Evolutionary conservation across 92 coral and sea anemone genomes (phyloP).

Genomic region (Porites rus): DNA sequence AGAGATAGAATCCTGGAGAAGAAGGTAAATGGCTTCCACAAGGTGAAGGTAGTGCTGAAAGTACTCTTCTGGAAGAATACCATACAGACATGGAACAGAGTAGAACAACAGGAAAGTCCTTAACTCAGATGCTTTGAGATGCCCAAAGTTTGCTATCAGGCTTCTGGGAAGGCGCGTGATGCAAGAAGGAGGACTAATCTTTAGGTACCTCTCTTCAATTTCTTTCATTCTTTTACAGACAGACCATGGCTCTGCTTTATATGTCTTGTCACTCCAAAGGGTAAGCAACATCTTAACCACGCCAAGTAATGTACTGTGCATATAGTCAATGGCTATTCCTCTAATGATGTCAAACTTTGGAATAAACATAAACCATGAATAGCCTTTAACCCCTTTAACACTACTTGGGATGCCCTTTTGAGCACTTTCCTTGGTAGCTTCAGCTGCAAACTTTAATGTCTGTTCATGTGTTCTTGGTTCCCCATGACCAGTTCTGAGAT

Average conservation of each 20-base stretch:
- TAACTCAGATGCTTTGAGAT: conserved; percentile 75
- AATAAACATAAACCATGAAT: conserved; percentile 52
- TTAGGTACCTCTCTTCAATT: conserved; percentile 36
- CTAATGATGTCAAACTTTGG: conserved; percentile 65
- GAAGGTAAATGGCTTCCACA: conserved; percentile 59
- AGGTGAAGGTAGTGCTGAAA: conserved; percentile 68
- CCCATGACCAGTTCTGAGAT: conserved; percentile 50
- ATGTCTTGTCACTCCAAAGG: conserved; percentile 57
- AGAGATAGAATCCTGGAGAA: conserved; percentile 65
- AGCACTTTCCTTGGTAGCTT: conserved; percentile 48
- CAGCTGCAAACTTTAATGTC: conserved; percentile 62
- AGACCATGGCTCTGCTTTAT: conserved; percentile 61
- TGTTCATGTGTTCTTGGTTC: conserved; percentile 57
- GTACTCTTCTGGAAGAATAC: conserved; percentile 64
- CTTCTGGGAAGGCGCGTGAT: conserved; percentile 75
- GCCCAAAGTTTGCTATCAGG: conserved; percentile 57
- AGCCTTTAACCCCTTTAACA: conserved; percentile 66
- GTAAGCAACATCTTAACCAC: conserved; percentile 65
- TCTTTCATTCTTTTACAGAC: conserved; percentile 21
- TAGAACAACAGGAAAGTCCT: conserved; percentile 72
- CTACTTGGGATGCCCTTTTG: conserved; percentile 10
- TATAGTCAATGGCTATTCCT: conserved; percentile 70
- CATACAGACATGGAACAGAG: conserved; percentile 69
- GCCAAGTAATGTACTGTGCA: conserved; percentile 69
- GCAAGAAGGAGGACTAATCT: conserved; percentile 58